phyloP scores from a whole-genome alignment of 2,113 vertebrate genomes.

The Tetraodon nigroviridis region DNA sequence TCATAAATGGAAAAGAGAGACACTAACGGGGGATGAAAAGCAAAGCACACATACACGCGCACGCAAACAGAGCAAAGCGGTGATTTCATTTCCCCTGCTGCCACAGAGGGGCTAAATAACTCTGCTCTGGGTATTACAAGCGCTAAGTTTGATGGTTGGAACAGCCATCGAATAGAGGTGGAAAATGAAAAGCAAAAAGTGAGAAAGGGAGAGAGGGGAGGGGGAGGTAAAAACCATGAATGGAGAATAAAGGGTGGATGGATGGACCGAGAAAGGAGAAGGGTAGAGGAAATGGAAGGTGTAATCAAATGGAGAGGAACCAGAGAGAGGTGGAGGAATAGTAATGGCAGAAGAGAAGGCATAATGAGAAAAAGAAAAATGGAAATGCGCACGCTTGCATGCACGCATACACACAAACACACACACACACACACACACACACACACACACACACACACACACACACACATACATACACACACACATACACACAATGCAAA shows the following conservation, averaged over 20 bases:
- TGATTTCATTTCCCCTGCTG: conserved; percentile 70
- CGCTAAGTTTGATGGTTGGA: conserved; percentile 35
- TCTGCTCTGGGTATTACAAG: conserved; percentile 61
- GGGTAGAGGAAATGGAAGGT: background rate
- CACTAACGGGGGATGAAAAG: conserved; percentile 50
- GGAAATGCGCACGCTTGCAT: conserved; percentile 1
- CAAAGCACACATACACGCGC: conserved; percentile 30
- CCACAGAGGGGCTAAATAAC: conserved; percentile 64
- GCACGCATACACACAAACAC: conserved; percentile 5
- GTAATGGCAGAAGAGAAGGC: background rate
- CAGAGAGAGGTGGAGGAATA: conserved; percentile 16
- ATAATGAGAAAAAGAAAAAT: background rate
- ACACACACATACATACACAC: too few relatives aligned
- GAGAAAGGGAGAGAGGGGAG: conserved; percentile 7
- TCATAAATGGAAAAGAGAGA: conserved; percentile 59
- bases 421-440: conserved; percentile 1
- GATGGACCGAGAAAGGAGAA: conserved; percentile 21
- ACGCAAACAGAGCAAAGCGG: conserved; percentile 36
- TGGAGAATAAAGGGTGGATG: conserved; percentile 22
- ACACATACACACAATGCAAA: too few relatives aligned
- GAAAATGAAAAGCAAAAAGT: conserved; percentile 51
- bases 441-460: conserved; percentile 14
- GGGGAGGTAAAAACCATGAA: conserved; percentile 24
- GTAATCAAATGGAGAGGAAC: conserved; percentile 19
- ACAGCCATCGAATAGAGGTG: conserved; percentile 57